phyloP scores from a whole-genome alignment of 1,140 invertebrate species.

The Heliconius eleuchia region DNA sequence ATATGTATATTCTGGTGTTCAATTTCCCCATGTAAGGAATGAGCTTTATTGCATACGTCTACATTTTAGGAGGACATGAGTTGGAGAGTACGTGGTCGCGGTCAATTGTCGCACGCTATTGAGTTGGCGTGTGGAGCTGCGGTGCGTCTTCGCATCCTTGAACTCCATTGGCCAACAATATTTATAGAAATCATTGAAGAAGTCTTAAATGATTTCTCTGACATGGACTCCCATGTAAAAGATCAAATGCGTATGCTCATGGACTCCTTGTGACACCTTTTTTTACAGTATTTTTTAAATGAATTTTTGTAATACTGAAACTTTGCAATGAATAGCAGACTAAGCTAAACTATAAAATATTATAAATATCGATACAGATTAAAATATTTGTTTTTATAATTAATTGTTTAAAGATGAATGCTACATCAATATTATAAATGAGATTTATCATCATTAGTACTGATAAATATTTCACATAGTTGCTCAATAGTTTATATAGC shows the following conservation, averaged over 20 bases:
- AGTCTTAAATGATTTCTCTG: conserved; percentile 88
- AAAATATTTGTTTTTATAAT: not conserved
- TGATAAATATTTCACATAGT: conserved; percentile 45
- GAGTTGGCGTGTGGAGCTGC: conserved; percentile 87
- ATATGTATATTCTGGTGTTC: too few relatives aligned
- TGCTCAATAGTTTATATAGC: conserved; percentile 44
- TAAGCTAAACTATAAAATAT: not conserved
- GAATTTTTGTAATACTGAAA: not conserved
- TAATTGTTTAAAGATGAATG: not conserved
- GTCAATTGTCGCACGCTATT: conserved; percentile 85
- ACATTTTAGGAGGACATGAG: conserved; percentile 84
- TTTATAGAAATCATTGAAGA: conserved; percentile 88
- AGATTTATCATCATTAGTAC: conserved; percentile 30
- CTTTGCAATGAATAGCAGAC: not conserved
- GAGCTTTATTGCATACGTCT: not conserved
- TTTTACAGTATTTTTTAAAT: not conserved
- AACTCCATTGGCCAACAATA: conserved; percentile 88
- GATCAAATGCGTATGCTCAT: conserved; percentile 74
- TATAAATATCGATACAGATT: not conserved
- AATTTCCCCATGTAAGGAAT: not conserved
- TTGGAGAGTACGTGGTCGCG: conserved; percentile 86
- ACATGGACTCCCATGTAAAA: conserved; percentile 90
- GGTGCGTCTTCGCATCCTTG: conserved; percentile 87
- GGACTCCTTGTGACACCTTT: conserved; percentile 48
- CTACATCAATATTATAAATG: not conserved